These are phyloP conservation scores for Ciona savignyi DNA, from an alignment of 23 tunicate genomes.

Conservation along the genomic window DNA sequence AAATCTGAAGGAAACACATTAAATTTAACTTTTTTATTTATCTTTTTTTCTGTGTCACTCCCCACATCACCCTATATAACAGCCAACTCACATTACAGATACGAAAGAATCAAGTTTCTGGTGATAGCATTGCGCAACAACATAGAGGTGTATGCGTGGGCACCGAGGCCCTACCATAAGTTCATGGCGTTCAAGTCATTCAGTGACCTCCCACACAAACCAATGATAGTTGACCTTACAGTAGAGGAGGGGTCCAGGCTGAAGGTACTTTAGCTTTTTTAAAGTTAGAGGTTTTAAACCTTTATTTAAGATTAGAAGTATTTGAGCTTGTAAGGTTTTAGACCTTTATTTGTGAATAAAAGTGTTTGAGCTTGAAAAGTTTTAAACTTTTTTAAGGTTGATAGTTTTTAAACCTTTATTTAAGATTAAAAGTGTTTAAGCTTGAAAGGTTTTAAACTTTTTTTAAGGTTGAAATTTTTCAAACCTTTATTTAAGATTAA, in stretches of 20 bases:
- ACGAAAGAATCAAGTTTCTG: conserved; percentile 93
- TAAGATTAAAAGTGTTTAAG: no score
- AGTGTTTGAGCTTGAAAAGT: no score
- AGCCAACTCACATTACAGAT: conserved; percentile 49
- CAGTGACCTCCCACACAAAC: conserved; percentile 91
- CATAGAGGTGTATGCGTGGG: conserved; percentile 99
- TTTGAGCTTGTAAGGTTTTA: no score
- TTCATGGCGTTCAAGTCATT: conserved; percentile 99
- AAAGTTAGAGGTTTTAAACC: not conserved
- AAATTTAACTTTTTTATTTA: not conserved
- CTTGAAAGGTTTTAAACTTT: no score
- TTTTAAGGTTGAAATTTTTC: no score
- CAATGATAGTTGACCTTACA: conserved; percentile 98
- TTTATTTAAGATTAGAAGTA: not conserved
- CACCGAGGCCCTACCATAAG: conserved; percentile 97
- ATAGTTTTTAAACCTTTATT: no score
- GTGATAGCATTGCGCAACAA: conserved; percentile 95
- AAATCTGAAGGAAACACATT: no score
- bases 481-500: no score
- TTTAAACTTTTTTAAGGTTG: no score
- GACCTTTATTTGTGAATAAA: no score
- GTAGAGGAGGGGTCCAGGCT: conserved; percentile 97
- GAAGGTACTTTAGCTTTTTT: conserved; percentile 37
- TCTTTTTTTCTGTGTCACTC: not conserved
- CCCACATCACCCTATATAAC: no score